These are phyloP conservation scores for Strigamia transsilvanica DNA, from an alignment of 2,888 invertebrate species.

Conservation along the genomic window DNA sequence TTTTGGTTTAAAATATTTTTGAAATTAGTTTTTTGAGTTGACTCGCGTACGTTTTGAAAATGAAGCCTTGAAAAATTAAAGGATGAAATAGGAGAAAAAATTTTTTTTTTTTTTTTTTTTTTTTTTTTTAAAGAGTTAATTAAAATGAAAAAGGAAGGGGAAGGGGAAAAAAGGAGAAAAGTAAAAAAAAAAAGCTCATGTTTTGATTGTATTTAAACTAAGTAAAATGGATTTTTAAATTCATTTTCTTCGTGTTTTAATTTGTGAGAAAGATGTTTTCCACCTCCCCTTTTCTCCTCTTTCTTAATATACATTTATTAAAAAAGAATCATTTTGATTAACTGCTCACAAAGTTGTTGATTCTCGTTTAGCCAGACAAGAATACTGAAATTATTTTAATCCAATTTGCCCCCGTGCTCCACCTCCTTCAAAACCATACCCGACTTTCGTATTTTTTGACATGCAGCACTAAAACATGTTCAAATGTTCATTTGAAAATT, in stretches of 20 bases:
- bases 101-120: not conserved
- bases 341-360: slow-evolving; percentile 45
- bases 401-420: slow-evolving; percentile 10
- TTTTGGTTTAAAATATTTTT: no score
- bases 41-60: not conserved
- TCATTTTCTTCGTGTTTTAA: slow-evolving; percentile 33
- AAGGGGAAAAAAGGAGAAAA: not conserved
- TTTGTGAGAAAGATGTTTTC: slow-evolving; percentile 31
- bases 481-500: not conserved
- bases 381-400: slow-evolving; percentile 42
- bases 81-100: not conserved
- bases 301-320: not conserved
- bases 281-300: slow-evolving; percentile 19
- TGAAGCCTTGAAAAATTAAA: not conserved
- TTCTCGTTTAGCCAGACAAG: slow-evolving; percentile 37
- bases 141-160: slow-evolving; percentile 3
- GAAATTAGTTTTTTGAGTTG: not conserved
- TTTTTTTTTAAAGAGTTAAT: not conserved
- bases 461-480: slow-evolving; percentile 2
- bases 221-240: slow-evolving; percentile 45
- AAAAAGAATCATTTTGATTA: slow-evolving; percentile 39
- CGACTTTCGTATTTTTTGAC: not conserved
- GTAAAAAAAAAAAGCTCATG: not conserved
- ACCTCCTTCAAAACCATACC: not conserved
- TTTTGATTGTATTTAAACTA: slow-evolving; percentile 38